A percentile compares a stretch with the other conserved stretches of the same genome.
These are phyloP conservation scores for Lepas anatifera DNA, from an alignment of 2,888 invertebrate species.

Conservation along the genomic window DNA sequence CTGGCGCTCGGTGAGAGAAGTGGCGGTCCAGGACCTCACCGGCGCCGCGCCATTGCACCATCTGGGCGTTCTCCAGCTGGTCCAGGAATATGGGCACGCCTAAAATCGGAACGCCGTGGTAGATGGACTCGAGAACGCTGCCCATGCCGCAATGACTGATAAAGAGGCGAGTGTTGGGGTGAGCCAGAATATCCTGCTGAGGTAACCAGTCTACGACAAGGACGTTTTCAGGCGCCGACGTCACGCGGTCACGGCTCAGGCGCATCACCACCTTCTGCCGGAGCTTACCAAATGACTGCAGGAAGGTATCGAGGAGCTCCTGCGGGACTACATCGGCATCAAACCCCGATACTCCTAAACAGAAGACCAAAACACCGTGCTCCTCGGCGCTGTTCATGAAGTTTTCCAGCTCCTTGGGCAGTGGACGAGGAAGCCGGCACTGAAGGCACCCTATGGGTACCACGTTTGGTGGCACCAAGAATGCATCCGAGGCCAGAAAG, in stretches of 20 bases:
- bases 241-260: constrained; percentile 9
- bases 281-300: constrained; percentile 18
- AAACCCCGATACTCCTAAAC: constrained; percentile 20
- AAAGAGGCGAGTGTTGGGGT: constrained; percentile 19
- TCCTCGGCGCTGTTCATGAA: constrained; percentile 15
- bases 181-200: constrained; percentile 11
- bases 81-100: constrained; percentile 19
- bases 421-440: constrained; percentile 32
- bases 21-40: not conserved
- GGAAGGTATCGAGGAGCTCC: constrained; percentile 17
- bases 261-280: constrained; percentile 18
- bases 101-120: constrained; percentile 21
- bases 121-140: constrained; percentile 19
- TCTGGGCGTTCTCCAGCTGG: constrained; percentile 17
- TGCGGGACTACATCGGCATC: constrained; percentile 19
- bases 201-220: not conserved
- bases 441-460: constrained; percentile 36
- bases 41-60: not conserved
- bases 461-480: constrained; percentile 33
- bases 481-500: constrained; percentile 33
- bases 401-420: constrained; percentile 28
- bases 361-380: constrained; percentile 19
- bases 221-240: not conserved
- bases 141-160: constrained; percentile 20
- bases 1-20: not conserved